Conservation (phyloP, 2,888 invertebrate genomes). For the Diaperis boleti region DNA sequence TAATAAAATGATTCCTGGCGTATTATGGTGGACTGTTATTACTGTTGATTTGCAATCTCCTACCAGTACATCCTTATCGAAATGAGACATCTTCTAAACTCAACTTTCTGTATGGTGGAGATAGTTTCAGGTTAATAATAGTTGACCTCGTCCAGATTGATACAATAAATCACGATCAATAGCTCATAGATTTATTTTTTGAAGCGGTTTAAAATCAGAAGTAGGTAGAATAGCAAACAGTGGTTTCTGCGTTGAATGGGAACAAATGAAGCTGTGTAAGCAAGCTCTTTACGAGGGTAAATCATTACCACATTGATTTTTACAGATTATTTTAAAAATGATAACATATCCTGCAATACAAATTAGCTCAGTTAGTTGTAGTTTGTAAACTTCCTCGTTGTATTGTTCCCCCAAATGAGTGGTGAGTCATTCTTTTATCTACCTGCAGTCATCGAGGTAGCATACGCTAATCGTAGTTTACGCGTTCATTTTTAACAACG, state of each 20-base stretch:
- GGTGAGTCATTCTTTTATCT: conserved; percentile 32
- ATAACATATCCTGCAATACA: too few species aligned
- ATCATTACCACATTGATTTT: too few species aligned
- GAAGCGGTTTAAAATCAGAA: not conserved
- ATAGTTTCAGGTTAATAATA: conserved; percentile 31
- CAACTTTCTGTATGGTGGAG: conserved; percentile 6
- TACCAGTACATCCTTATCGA: conserved; percentile 16
- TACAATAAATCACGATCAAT: conserved; percentile 20
- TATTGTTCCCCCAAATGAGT: too few species aligned
- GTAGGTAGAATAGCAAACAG: not conserved
- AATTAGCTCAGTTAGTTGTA: too few species aligned
- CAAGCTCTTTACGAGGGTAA: too few species aligned
- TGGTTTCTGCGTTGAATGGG: too few species aligned
- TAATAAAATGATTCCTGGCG: conserved; percentile 21
- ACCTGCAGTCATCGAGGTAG: conserved; percentile 18
- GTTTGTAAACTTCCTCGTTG: too few species aligned
- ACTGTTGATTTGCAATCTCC: conserved; percentile 23
- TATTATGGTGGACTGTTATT: conserved; percentile 15
- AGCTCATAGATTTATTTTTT: conserved; percentile 4
- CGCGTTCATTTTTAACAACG: conserved; percentile 37
- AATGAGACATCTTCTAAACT: conserved; percentile 24
- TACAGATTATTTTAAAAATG: too few species aligned
- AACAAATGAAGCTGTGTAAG: too few species aligned
- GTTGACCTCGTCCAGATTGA: conserved; percentile 34
- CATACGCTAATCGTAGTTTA: conserved; percentile 32